Percentiles rank a stretch among this genome's conserved stretches.
Evolutionary conservation across 2,797 vertebrate genomes (phyloP).

Genomic region (Phalloptychus januarius): DNA sequence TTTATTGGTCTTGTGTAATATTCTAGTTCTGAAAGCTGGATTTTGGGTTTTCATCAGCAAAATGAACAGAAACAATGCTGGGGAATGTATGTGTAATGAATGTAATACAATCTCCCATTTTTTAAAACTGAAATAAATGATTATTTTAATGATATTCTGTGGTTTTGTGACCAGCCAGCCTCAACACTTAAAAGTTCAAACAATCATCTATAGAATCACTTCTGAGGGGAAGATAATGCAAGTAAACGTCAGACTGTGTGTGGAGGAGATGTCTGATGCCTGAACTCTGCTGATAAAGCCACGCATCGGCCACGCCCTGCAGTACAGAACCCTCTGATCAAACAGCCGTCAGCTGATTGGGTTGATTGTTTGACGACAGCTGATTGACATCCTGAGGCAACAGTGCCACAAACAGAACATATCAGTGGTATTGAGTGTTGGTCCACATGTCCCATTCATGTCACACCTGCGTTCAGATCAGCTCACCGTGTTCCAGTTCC

Average conservation of each 20-base stretch:
- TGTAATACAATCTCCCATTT: neutral
- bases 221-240: neutral
- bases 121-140: neutral
- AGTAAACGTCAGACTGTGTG: too few relatives aligned
- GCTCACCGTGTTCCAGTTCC: conserved; percentile 17
- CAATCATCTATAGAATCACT: neutral
- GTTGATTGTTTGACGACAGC: conserved; percentile 78
- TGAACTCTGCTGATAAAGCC: neutral
- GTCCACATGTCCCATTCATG: conserved; percentile 15
- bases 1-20: neutral
- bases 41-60: neutral
- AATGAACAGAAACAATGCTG: neutral
- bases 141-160: neutral
- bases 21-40: neutral
- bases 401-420: conserved; percentile 34
- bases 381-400: conserved; percentile 14
- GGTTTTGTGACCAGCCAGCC: neutral
- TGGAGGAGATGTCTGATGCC: neutral
- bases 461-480: neutral
- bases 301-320: neutral
- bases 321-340: neutral
- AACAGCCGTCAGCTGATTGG: conserved; percentile 59
- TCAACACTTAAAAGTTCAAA: neutral
- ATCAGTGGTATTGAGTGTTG: conserved; percentile 9
- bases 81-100: neutral